Conservation (phyloP, 2,113 vertebrate genomes). For the Neotoma lepida region DNA sequence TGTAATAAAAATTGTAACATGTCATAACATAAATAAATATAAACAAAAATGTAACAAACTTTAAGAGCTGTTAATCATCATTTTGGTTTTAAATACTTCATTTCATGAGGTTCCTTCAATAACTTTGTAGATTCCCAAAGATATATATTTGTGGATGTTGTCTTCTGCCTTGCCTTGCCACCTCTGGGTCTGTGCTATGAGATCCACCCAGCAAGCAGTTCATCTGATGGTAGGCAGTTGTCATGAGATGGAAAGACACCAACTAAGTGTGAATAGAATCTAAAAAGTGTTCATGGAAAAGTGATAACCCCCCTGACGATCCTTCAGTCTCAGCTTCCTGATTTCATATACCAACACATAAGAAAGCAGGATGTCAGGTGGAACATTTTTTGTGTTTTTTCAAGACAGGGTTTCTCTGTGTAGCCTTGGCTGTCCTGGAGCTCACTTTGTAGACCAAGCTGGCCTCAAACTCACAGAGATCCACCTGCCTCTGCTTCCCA, state of each 20-base stretch:
- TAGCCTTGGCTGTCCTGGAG: background rate
- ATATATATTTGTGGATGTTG: background rate
- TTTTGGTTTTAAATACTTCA: background rate
- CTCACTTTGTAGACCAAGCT: background rate
- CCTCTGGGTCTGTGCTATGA: background rate
- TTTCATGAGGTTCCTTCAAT: background rate
- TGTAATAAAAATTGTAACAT: background rate
- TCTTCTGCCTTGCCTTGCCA: background rate
- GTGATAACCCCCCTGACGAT: background rate
- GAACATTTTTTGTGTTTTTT: background rate
- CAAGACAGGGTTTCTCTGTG: too few species aligned
- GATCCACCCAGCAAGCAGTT: background rate
- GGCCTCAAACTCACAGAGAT: background rate
- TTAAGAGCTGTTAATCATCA: background rate
- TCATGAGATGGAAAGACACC: background rate
- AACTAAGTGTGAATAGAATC: background rate
- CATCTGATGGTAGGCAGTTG: background rate
- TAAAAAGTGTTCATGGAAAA: constrained; percentile 4
- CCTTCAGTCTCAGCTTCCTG: constrained; percentile 14
- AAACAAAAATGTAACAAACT: background rate
- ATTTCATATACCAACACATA: background rate
- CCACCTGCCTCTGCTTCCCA: background rate
- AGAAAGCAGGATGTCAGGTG: background rate
- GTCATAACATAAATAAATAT: background rate
- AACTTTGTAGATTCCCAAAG: background rate